Evolutionary conservation across 2,888 invertebrate genomes (phyloP).

Genomic region (Clostera curtula): DNA sequence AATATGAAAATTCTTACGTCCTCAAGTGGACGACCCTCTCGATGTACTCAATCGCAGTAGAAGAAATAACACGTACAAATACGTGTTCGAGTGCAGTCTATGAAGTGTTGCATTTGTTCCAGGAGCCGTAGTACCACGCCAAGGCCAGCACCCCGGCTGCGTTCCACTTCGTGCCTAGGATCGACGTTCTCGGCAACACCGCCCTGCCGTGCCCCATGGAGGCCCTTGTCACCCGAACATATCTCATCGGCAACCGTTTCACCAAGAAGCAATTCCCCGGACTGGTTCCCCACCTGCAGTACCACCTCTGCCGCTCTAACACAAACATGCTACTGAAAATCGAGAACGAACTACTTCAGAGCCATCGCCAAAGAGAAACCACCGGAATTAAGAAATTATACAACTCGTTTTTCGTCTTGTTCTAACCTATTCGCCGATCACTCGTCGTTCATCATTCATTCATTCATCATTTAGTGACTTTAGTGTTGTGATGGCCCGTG

Average conservation of each 20-base stretch:
- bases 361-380: conserved; percentile 87
- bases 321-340: conserved; percentile 81
- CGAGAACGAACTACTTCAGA: conserved; percentile 84
- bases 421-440: conserved; percentile 73
- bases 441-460: conserved; percentile 24
- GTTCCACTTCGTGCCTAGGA: conserved; percentile 18
- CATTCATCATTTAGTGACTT: conserved; percentile 45
- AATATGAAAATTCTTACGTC: too few species aligned
- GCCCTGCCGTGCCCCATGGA: conserved; percentile 46
- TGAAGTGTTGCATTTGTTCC: conserved; percentile 25
- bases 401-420: conserved; percentile 90
- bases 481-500: conserved; percentile 38
- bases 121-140: conserved; percentile 61
- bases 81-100: too few species aligned
- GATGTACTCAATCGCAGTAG: too few species aligned
- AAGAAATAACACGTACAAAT: too few species aligned
- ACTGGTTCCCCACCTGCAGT: conserved; percentile 44
- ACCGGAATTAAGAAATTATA: conserved; percentile 91
- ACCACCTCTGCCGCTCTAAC: conserved; percentile 44
- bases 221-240: conserved; percentile 36
- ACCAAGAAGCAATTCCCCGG: conserved; percentile 41
- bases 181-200: conserved; percentile 24
- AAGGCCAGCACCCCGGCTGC: conserved; percentile 18
- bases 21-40: too few species aligned
- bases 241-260: conserved; percentile 46